Evolutionary conservation across 53 echinoderm and acorn worm species (phyloP).

Genomic region (Stichopus horrens): DNA sequence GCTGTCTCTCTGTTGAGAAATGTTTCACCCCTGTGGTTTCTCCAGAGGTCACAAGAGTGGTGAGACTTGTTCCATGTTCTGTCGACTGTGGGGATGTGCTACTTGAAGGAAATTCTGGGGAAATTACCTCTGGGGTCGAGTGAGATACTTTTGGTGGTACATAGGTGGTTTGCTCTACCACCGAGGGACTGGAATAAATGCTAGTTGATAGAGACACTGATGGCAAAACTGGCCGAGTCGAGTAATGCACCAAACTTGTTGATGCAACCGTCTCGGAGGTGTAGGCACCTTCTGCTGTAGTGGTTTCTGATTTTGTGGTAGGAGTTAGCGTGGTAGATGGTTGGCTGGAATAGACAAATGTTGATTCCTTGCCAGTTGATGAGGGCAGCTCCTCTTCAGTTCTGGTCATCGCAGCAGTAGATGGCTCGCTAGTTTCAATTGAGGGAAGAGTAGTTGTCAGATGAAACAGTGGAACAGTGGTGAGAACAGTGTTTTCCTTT

Average conservation of each 20-base stretch:
- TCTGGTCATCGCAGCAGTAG: too few relatives aligned
- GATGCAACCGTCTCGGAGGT: background rate
- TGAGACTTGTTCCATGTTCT: background rate
- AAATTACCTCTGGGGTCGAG: background rate
- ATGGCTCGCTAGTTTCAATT: too few relatives aligned
- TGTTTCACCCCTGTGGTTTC: background rate
- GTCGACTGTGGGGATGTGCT: background rate
- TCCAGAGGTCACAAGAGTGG: background rate
- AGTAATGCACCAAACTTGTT: background rate
- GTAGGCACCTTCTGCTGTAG: background rate
- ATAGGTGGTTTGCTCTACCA: background rate
- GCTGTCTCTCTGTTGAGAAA: background rate
- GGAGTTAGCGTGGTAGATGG: too few relatives aligned
- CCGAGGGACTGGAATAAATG: background rate
- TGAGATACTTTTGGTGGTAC: background rate
- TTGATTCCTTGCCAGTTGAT: too few relatives aligned
- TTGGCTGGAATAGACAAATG: too few relatives aligned
- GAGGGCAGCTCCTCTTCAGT: too few relatives aligned
- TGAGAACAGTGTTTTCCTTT: background rate
- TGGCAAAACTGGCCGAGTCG: background rate
- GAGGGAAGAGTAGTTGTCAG: background rate
- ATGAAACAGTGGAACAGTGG: background rate
- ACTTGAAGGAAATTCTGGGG: background rate
- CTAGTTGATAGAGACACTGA: background rate
- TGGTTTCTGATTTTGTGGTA: background rate